Conservation (phyloP, 1,140 invertebrate species). For the Drosophila pruinosa region DNA sequence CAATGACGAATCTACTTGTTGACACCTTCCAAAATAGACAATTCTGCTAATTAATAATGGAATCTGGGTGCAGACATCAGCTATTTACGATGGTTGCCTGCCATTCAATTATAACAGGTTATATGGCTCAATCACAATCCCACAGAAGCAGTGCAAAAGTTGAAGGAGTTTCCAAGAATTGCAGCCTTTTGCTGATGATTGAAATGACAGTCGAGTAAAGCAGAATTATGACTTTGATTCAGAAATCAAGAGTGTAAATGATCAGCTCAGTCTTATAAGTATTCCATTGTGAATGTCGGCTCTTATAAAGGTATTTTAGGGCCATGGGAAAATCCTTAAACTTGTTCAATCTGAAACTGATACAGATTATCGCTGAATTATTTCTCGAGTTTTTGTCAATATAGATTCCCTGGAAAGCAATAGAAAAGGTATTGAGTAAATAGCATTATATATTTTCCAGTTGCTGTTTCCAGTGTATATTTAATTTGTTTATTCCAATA, state of each 20-base stretch:
- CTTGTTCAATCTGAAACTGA: conserved; percentile 1
- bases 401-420: too few species aligned
- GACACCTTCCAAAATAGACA: conserved; percentile 73
- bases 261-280: conserved; percentile 20
- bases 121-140: conserved; percentile 52
- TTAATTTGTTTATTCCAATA: too few species aligned
- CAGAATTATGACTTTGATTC: conserved; percentile 67
- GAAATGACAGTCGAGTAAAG: conserved; percentile 24
- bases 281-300: conserved; percentile 19
- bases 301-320: conserved; percentile 2
- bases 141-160: conserved; percentile 29
- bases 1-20: conserved; percentile 78
- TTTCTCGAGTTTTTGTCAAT: too few species aligned
- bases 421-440: too few species aligned
- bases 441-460: too few species aligned
- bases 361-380: background rate
- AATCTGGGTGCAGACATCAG: conserved; percentile 15
- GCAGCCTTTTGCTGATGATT: conserved; percentile 16
- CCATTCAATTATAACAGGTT: conserved; percentile 69
- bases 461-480: too few species aligned
- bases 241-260: conserved; percentile 30
- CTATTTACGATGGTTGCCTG: conserved; percentile 31
- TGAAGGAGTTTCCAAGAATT: conserved; percentile 43
- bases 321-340: conserved; percentile 35
- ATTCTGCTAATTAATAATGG: conserved; percentile 74